A percentile compares a stretch with the other conserved stretches of the same genome.
phyloP scores from a whole-genome alignment of 1,140 invertebrate species.

The Drosophila busckii region DNA sequence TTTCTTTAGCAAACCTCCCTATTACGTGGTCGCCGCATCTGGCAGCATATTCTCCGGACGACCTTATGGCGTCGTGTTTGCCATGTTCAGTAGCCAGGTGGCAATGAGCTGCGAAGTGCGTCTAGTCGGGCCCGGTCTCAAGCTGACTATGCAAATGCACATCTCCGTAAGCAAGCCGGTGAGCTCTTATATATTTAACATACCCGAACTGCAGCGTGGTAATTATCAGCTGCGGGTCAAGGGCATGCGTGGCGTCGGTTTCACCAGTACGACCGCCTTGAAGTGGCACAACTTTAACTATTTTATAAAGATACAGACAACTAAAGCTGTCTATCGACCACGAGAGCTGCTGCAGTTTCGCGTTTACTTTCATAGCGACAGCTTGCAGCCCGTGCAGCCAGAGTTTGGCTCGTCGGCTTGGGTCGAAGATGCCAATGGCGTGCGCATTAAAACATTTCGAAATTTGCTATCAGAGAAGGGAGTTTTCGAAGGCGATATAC shows the following conservation, averaged over 20 bases:
- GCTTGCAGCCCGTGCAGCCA: background rate
- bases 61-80: slow-evolving; percentile 7
- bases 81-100: background rate
- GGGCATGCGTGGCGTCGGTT: background rate
- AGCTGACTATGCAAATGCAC: slow-evolving; percentile 1
- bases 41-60: slow-evolving; percentile 1
- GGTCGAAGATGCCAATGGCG: slow-evolving; percentile 17
- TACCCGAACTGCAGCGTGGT: slow-evolving; percentile 9
- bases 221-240: slow-evolving; percentile 4
- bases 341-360: slow-evolving; percentile 25
- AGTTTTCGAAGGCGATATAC: slow-evolving; percentile 6
- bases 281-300: background rate
- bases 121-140: slow-evolving; percentile 9
- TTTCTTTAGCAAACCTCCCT: background rate
- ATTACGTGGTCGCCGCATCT: slow-evolving; percentile 12
- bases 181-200: background rate
- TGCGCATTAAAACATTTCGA: background rate
- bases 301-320: slow-evolving; percentile 29
- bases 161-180: background rate
- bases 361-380: slow-evolving; percentile 18
- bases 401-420: background rate
- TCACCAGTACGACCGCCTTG: background rate
- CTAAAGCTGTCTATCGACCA: slow-evolving; percentile 6
- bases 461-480: background rate
- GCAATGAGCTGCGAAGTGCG: slow-evolving; percentile 3